Evolutionary conservation across 2,113 vertebrate species (phyloP).

Genomic region (Microcebus lehilahytsara): DNA sequence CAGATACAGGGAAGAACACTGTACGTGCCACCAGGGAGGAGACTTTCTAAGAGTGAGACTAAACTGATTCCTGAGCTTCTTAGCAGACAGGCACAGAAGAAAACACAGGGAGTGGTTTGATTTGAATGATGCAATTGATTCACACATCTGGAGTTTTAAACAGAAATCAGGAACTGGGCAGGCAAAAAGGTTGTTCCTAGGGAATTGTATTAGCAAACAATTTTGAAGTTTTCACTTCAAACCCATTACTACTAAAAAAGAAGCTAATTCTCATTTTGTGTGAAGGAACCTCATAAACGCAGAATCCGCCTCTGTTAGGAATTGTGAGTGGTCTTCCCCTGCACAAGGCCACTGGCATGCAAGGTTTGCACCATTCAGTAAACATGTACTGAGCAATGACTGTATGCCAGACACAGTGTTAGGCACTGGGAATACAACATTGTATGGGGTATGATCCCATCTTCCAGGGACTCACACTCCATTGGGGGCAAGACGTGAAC

Average conservation of each 20-base stretch:
- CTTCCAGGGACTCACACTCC: background rate
- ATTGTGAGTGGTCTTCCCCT: background rate
- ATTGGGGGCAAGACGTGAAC: background rate
- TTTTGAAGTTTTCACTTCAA: background rate
- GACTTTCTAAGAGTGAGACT: background rate
- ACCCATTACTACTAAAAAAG: background rate
- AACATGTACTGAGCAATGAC: background rate
- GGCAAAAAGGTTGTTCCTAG: background rate
- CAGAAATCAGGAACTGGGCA: background rate
- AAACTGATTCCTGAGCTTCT: background rate
- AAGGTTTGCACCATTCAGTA: background rate
- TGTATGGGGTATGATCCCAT: background rate
- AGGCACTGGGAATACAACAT: background rate
- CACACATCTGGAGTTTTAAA: background rate
- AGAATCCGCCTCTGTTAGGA: background rate
- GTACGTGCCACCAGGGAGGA: background rate
- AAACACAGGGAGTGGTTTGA: background rate
- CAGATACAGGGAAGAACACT: background rate
- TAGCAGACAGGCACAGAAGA: background rate
- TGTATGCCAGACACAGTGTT: background rate
- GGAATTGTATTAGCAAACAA: background rate
- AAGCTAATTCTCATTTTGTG: background rate
- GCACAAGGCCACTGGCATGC: background rate
- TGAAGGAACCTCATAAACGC: background rate
- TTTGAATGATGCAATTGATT: background rate